Evolutionary conservation across 37 sponge, comb jelly and placozoan genomes (phyloP).

Genomic region (Chondrosia reniformis): DNA sequence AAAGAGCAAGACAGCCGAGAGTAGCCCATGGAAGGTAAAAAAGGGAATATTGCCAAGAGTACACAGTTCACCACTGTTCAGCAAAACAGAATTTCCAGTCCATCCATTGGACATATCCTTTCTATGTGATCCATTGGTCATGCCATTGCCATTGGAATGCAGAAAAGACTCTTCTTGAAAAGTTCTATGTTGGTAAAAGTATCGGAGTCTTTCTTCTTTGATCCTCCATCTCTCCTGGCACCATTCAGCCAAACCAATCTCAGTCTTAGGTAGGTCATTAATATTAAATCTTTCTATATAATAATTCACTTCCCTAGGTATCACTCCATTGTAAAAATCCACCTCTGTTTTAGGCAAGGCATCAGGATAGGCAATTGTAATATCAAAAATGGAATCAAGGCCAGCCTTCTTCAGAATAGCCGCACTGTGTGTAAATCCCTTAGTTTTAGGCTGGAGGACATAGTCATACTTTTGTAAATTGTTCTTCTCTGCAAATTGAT

Average conservation of each 20-base stretch:
- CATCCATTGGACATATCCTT: background rate
- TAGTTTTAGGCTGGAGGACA: slow-evolving; percentile 72
- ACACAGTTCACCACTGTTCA: no score
- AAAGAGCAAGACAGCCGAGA: background rate
- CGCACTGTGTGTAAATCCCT: slow-evolving; percentile 58
- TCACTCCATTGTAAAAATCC: slow-evolving; percentile 33
- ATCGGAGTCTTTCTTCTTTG: slow-evolving; percentile 68
- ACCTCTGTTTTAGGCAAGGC: slow-evolving; percentile 56
- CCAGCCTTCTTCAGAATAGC: slow-evolving; percentile 46
- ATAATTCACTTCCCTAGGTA: slow-evolving; percentile 71
- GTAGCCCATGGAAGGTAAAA: background rate
- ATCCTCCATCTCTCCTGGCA: slow-evolving; percentile 52
- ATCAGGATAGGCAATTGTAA: slow-evolving; percentile 80
- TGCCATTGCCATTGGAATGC: background rate
- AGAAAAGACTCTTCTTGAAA: slow-evolving; percentile 13
- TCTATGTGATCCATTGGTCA: background rate
- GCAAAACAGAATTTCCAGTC: background rate
- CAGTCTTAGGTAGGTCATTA: slow-evolving; percentile 41
- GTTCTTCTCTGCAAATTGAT: slow-evolving; percentile 61
- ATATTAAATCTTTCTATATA: slow-evolving; percentile 39
- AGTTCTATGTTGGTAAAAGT: slow-evolving; percentile 50
- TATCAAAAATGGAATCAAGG: slow-evolving; percentile 75
- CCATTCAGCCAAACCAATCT: slow-evolving; percentile 60
- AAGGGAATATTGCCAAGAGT: background rate
- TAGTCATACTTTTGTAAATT: slow-evolving; percentile 67